Evolutionary conservation across 1,140 invertebrate genomes (phyloP), one percentile per base, ranked within the genome.

Genomic region (Marisa cornuarietis): DNA sequence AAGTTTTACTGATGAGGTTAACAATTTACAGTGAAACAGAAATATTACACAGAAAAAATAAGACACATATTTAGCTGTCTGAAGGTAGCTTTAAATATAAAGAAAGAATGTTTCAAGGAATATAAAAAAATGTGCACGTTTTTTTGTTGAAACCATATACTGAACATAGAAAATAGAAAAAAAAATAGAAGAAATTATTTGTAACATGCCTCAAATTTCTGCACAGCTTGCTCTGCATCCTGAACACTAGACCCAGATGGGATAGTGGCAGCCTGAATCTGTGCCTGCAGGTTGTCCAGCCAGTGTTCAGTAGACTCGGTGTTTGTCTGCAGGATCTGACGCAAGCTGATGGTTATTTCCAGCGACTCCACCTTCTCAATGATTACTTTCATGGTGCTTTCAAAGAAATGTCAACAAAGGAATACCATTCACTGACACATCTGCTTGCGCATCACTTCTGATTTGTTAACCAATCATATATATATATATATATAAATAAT

Each of bases 251-350:
- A 94, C 22, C 97, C 96, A 76, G 97, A 94, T 3, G 96, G 96
- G 89, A 95, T 95, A 85, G 95, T 96, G 0, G 97, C 90, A 72
- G 95, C 94, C 83, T 96, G 95, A 1, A 98, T 90, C 87, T 97
- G 95, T 76, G 94, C 94, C 88, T 97, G 95, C 49, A 98, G 94
- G 73, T 73, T 65, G 8, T 79, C 68, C 26, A 90, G 79, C 84
- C 83, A 87, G 14, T 82, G 69, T 22, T 68, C 69, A n/a, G 80
- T 81, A 54, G 84, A 80, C 49, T 79, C 68, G 0, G 87, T 78
- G 58, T 78, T 81, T 49, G 82, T 84, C 76, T 84, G 76, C 22
- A 85, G 69, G 68, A 85, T 74, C 22, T 69, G 79, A 65, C 84
- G 81, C 18, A 83, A 81, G 16, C 81, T 73, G 58, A 89, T 71